Conservation (phyloP, 1,140 invertebrate genomes). For the Stegodyphus dumicola region DNA sequence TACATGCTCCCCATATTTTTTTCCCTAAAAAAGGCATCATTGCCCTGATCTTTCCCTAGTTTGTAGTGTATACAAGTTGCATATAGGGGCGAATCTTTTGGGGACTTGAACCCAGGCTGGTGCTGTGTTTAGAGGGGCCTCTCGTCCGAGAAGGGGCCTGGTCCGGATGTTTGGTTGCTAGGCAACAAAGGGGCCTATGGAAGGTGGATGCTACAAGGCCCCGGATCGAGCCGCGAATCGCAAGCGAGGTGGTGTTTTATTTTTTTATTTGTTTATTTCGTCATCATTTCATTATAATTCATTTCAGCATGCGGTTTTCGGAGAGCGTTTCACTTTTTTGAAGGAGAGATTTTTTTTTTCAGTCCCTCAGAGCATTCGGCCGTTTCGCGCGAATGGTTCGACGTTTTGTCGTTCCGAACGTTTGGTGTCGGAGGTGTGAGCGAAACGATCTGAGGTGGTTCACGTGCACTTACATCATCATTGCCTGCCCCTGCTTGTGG, state of each 20-base stretch:
- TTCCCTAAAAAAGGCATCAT: slow-evolving; percentile 17
- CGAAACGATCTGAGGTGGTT: too few species aligned
- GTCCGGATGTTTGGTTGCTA: slow-evolving; percentile 60
- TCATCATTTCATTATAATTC: slow-evolving; percentile 58
- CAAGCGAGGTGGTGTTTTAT: slow-evolving; percentile 31
- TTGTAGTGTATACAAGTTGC: slow-evolving; percentile 44
- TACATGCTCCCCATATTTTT: background rate
- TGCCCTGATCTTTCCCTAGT: slow-evolving; percentile 38
- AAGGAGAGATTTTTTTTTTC: slow-evolving; percentile 41
- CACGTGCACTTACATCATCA: too few species aligned
- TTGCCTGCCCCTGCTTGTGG: too few species aligned
- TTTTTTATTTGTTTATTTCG: slow-evolving; percentile 44
- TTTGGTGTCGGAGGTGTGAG: too few species aligned
- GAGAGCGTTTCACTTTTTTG: background rate
- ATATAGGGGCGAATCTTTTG: slow-evolving; percentile 32
- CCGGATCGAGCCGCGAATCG: slow-evolving; percentile 20
- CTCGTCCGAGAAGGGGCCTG: slow-evolving; percentile 14
- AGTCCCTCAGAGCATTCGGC: too few species aligned
- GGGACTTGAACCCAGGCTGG: slow-evolving; percentile 36
- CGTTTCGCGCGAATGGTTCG: too few species aligned
- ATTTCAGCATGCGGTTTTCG: slow-evolving; percentile 44
- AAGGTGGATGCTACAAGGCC: slow-evolving; percentile 15
- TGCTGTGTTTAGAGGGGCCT: slow-evolving; percentile 48
- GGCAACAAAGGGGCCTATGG: slow-evolving; percentile 55
- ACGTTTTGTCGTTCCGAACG: too few species aligned